Evolutionary conservation across 2,113 vertebrate genomes (phyloP).

Genomic region (Upupa epops): DNA sequence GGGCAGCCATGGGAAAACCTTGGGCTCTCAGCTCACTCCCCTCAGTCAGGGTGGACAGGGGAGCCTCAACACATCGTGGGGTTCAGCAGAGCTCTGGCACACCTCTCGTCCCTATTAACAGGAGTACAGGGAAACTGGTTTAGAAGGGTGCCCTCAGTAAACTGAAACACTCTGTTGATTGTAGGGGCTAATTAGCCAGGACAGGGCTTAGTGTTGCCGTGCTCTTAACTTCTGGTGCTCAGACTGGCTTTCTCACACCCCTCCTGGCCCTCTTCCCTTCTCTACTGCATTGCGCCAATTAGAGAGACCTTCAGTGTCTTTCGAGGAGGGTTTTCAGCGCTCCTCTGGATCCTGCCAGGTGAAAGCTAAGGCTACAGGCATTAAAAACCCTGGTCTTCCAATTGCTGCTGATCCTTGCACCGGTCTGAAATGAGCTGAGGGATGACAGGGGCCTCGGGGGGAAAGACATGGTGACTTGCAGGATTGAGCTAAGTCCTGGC

Average conservation of each 20-base stretch:
- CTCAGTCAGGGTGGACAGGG: accelerated
- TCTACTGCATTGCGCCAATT: background rate
- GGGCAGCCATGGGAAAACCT: background rate
- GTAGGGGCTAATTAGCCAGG: background rate
- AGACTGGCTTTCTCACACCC: background rate
- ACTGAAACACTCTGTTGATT: background rate
- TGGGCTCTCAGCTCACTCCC: background rate
- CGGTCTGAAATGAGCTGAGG: background rate
- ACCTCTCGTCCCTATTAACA: background rate
- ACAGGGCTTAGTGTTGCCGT: background rate
- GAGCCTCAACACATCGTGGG: background rate
- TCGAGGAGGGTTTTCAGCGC: conserved; percentile 2
- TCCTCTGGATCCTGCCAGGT: background rate
- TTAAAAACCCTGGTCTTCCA: background rate
- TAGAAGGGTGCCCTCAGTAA: background rate
- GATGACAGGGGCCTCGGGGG: background rate
- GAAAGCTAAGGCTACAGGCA: conserved; percentile 9
- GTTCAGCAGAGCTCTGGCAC: accelerated
- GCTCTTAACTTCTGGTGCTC: background rate
- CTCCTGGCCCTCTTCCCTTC: background rate
- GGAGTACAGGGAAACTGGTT: background rate
- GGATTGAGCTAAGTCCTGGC: background rate
- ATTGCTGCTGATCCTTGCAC: background rate
- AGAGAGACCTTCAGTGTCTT: background rate
- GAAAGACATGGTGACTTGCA: background rate